Conservation (phyloP, 2,888 invertebrate genomes). For the Sarcophaga caerulescens region DNA sequence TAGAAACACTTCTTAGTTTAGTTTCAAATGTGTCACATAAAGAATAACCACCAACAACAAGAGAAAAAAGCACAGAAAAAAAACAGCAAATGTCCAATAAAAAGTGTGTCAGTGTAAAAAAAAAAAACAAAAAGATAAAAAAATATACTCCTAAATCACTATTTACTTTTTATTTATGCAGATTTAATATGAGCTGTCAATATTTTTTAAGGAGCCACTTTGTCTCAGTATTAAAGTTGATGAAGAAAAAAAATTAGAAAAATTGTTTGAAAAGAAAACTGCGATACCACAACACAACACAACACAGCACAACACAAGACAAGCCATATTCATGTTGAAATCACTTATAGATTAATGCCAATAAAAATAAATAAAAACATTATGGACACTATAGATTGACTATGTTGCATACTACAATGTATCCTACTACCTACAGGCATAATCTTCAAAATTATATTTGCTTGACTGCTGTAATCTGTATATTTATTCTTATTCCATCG, state of each 20-base stretch:
- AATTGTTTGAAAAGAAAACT: not conserved
- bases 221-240: slow-evolving; percentile 45
- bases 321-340: slow-evolving; percentile 16
- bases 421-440: too few species aligned
- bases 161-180: slow-evolving; percentile 17
- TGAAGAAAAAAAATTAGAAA: slow-evolving; percentile 3
- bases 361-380: slow-evolving; percentile 7
- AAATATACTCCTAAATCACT: slow-evolving; percentile 13
- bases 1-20: not conserved
- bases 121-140: not conserved
- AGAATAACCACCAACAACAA: not conserved
- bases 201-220: slow-evolving; percentile 43
- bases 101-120: slow-evolving; percentile 41
- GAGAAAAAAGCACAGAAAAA: not conserved
- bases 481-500: too few species aligned
- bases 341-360: slow-evolving; percentile 44
- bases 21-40: not conserved
- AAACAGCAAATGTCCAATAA: not conserved
- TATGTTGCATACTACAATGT: not conserved
- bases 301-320: not conserved
- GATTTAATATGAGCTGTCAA: slow-evolving; percentile 32
- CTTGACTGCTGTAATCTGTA: too few species aligned
- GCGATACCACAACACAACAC: not conserved
- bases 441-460: too few species aligned
- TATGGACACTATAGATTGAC: not conserved